A percentile compares a stretch with the other conserved stretches of the same genome.
Conservation (phyloP, 2,888 invertebrate genomes). For the Dynastes hyllus region DNA sequence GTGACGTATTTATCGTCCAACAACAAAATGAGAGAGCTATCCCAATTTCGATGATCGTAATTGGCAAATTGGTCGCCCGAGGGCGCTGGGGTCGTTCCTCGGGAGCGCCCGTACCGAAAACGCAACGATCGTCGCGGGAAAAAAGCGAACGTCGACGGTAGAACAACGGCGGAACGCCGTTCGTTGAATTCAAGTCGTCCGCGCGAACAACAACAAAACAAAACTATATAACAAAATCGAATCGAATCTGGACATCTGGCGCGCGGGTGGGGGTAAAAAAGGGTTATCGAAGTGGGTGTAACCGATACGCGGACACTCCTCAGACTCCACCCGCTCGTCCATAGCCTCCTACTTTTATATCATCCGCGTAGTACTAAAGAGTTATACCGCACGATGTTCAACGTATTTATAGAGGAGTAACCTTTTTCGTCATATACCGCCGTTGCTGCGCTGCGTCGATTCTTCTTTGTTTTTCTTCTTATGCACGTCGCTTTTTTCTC, state of each 20-base stretch:
- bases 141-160: conserved; percentile 15
- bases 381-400: conserved; percentile 27
- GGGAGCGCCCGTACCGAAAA: conserved; percentile 26
- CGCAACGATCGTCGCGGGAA: conserved; percentile 17
- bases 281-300: conserved; percentile 67
- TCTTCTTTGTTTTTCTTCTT: conserved; percentile 19
- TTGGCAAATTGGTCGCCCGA: conserved; percentile 31
- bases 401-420: conserved; percentile 36
- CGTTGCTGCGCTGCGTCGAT: conserved; percentile 19
- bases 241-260: conserved; percentile 57
- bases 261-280: conserved; percentile 59
- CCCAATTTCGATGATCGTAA: conserved; percentile 27
- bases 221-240: conserved; percentile 69
- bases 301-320: conserved; percentile 68
- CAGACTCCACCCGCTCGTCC: conserved; percentile 64
- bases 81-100: conserved; percentile 11
- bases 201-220: conserved; percentile 10
- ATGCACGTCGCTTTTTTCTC: neutral
- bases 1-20: too few relatives aligned
- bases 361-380: conserved; percentile 34
- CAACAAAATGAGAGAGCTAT: conserved; percentile 18
- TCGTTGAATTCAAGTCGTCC: conserved; percentile 35
- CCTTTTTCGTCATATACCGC: neutral
- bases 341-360: conserved; percentile 63
- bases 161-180: conserved; percentile 7